These are phyloP conservation scores for Lepus europaeus DNA, from an alignment of 2,113 vertebrate species.

Conservation along the genomic window DNA sequence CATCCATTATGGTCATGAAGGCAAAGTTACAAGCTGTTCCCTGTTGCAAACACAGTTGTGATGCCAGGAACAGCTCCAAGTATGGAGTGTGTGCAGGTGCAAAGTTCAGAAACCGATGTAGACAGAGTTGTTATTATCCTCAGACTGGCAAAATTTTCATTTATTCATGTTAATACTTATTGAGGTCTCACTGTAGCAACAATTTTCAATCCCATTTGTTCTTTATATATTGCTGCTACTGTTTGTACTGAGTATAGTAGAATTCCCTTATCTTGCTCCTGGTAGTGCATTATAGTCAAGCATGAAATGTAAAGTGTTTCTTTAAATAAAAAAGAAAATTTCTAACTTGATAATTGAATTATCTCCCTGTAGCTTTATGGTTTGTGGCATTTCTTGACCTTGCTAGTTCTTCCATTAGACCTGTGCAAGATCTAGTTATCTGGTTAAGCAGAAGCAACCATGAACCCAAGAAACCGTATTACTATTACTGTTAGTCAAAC, in stretches of 20 bases:
- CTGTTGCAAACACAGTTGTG: neutral
- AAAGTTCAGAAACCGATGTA: neutral
- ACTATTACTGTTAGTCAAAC: conserved; percentile 90
- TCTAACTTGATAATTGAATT: conserved; percentile 92
- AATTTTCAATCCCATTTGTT: neutral
- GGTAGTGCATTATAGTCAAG: conserved; percentile 96
- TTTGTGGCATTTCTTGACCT: conserved; percentile 94
- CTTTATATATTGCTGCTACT: conserved; percentile 92
- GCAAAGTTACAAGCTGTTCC: neutral
- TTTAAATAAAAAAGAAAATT: conserved; percentile 93
- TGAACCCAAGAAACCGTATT: conserved; percentile 90
- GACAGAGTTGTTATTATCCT: neutral
- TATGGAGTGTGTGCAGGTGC: neutral
- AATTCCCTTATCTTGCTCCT: conserved; percentile 92
- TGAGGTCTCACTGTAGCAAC: neutral
- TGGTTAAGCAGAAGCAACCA: conserved; percentile 91
- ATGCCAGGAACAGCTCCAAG: neutral
- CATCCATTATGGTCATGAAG: neutral
- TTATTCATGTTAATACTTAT: neutral
- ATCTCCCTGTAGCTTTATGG: conserved; percentile 95
- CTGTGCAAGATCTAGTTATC: conserved; percentile 91
- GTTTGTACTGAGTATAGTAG: conserved; percentile 94
- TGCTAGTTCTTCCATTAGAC: conserved; percentile 93
- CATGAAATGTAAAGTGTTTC: conserved; percentile 98
- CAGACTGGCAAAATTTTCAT: neutral